Evolutionary conservation across 64 coral and sea anemone species (phyloP).

Genomic region (Cladopsammia gracilis): DNA sequence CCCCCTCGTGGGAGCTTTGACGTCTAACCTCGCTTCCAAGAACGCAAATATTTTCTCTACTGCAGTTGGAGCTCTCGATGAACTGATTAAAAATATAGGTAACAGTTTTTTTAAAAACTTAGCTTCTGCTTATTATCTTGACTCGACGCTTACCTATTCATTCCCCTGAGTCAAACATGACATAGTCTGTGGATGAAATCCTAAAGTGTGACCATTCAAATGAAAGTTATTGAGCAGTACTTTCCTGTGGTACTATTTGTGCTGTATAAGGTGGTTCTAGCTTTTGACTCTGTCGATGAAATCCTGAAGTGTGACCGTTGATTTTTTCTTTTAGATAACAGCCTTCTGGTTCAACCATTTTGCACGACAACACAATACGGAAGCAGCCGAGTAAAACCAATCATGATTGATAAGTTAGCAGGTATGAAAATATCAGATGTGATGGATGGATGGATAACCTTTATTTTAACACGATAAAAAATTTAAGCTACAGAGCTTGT

Average conservation of each 20-base stretch:
- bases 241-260: no score
- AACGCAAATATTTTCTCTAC: conserved; percentile 83
- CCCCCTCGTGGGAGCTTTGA: conserved; percentile 74
- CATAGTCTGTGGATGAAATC: no score
- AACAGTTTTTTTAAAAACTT: not conserved
- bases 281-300: no score
- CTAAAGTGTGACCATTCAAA: no score
- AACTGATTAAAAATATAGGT: conserved; percentile 89
- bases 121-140: not conserved
- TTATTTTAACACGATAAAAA: no score
- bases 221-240: no score
- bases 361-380: conserved; percentile 88
- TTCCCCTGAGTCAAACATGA: not conserved
- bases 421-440: conserved; percentile 6
- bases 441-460: no score
- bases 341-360: conserved; percentile 83
- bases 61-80: conserved; percentile 78
- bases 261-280: no score
- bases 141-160: not conserved
- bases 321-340: conserved; percentile 62
- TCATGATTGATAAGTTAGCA: conserved; percentile 91
- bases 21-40: conserved; percentile 94
- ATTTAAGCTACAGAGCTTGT: no score
- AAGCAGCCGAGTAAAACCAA: conserved; percentile 82
- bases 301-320: no score